Base-by-base conservation (phyloP, 2,888 invertebrate genomes). In the Eulithis prunata region DNA sequence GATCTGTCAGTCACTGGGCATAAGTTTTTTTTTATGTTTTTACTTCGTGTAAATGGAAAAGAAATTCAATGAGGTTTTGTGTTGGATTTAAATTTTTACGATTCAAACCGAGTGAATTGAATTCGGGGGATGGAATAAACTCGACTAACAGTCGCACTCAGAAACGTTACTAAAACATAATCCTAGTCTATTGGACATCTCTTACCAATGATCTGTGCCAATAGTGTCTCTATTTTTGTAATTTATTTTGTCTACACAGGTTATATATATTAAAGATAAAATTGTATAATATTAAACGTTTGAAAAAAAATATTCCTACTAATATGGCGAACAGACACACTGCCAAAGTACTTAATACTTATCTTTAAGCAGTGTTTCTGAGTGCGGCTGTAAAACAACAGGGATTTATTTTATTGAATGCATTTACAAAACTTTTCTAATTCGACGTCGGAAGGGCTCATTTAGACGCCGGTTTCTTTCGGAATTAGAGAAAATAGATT, bases 11-110 rank as follows among this genome's bases (percentile, higher is more conserved):
- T 68, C 62, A 62, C 69, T 62, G 60, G 64, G 71, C 67, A 71
- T 70, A 71, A 64, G 66, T 69, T 68, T 71, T 74, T n/a, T 71
- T 78, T 78, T 77, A 71, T 72, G 68, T 57, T 57, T 65, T 52
- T 60, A 55, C 57, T 68, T 66, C 64, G 58, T 72, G 72, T 72
- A 74, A 72, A 74, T 69, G 72, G 60, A 70, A 69, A 73, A 72
- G 67, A 73, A 74, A 76, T 75, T 69, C 70, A 71, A 75, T 70
- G 71, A 70, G 72, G 68, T 66, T 72, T 67, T 64, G 68, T 66
- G 58, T 57, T 46, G 70, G 72, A 62, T 68, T 72, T 72, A 70
- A 73, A 72, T 66, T 74, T 71, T 74, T 67, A 74, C 72, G 69
- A 72, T 69, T 68, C 57, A 72, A 71, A 66, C 61, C 57, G 62